Evolutionary conservation across 30 jellyfish, hydroid and myxozoan genomes (phyloP).

Genomic region (Sanderia malayensis): DNA sequence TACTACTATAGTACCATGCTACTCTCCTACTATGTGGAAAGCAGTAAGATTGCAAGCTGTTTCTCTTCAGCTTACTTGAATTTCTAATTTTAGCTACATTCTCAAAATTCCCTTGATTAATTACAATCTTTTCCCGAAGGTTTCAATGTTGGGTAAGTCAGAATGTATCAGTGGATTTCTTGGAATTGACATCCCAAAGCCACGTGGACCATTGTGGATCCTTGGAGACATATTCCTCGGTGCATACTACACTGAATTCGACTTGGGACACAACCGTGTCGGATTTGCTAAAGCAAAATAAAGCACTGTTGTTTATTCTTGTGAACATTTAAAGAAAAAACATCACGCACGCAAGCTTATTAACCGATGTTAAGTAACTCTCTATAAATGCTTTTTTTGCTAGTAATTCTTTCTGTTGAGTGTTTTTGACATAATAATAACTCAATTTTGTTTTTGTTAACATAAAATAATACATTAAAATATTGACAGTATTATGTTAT

Average conservation of each 20-base stretch:
- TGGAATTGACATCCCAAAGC: slow-evolving; percentile 92
- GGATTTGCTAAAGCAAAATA: slow-evolving; percentile 88
- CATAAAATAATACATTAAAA: too few relatives aligned
- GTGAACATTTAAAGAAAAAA: too few relatives aligned
- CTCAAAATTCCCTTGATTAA: neutral
- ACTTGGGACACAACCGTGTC: slow-evolving; percentile 80
- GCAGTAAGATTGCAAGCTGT: neutral
- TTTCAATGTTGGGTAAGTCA: slow-evolving; percentile 75
- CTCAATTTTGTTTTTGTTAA: too few relatives aligned
- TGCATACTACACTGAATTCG: slow-evolving; percentile 97
- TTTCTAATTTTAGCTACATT: neutral
- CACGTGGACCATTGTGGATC: slow-evolving; percentile 97
- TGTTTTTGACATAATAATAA: too few relatives aligned
- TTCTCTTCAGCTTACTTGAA: neutral
- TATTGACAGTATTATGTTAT: too few relatives aligned
- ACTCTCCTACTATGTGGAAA: neutral
- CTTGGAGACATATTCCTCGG: slow-evolving; percentile 99
- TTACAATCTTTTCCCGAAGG: too few relatives aligned
- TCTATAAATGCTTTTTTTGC: too few relatives aligned
- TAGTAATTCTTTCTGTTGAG: too few relatives aligned
- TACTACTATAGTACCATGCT: neutral
- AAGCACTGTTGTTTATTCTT: too few relatives aligned
- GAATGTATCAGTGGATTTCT: slow-evolving; percentile 98
- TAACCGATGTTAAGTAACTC: too few relatives aligned
- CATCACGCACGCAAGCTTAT: too few relatives aligned